Evolutionary conservation across 1,140 invertebrate genomes (phyloP), one percentile per base, ranked within the genome.

Genomic region (Drosophila dunni): DNA sequence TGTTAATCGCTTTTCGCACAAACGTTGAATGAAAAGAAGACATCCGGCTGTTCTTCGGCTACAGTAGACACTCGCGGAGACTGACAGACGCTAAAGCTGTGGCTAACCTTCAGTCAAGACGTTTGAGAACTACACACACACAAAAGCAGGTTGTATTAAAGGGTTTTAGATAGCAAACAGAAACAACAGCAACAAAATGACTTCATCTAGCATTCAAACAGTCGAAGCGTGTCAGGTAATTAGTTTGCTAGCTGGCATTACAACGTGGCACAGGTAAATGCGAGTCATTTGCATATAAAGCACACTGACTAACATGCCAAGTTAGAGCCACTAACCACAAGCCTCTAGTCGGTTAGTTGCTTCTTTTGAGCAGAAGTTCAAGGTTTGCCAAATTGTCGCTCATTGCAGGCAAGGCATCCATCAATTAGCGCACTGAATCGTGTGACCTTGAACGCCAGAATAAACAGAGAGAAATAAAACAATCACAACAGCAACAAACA

Each of bases 141-240:
- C 17, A 53, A 6, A 20, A 17, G 10, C 7, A 15, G 38, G 8
- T 75, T 74, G 73, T 71, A 85, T 78, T 78, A 29, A 69, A 63
- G 79, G 75, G 79, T 73, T 79, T 70, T 45, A 75, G 79, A 79
- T 40, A 24, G n/a, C 58, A 29, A 45, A 17, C 4, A 45, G 15
- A 13, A 46, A 20, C 15, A 46, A 46, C 24, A 51, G 7, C 48
- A 57, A 60, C 62, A 36, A 56, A 73, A 74, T 82, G 80, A 82
- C 80, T 82, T 78, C 75, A 83, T 82, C 80, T 82, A 71, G 65
- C 70, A 36, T 46, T 67, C 44, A 70, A 77, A 67, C 61, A 81
- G 74, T n/a, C 82, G 82, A 88, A 86, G 82, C 82, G 82, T 86
- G 79, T 86, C 83, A 72, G 64, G 84, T 86, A 86, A 88, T 86